Base-by-base conservation (phyloP, 2,888 invertebrate genomes). In the Euplexia lucipara region DNA sequence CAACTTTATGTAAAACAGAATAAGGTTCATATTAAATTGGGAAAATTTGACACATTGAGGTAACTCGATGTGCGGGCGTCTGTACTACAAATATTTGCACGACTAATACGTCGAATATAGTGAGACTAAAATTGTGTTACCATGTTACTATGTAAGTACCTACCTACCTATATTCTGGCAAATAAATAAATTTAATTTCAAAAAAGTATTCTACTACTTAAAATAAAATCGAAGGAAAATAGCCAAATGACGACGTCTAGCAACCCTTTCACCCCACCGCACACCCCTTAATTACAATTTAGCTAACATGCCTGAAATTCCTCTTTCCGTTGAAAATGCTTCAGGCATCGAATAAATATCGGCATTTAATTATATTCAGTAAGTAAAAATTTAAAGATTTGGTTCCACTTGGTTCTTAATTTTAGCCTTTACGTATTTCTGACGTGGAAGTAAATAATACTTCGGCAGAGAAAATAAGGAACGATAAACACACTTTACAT, bases 231-330 rank as follows among this genome's bases (percentile, higher is more conserved):
- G 5, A 70, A 60, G 32, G 53, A 47, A 70, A 59, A 58, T 26
- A 39, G 37, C 16, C 47, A 68, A 65, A 67, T 47, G 53, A 57
- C 44, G 78, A 34, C 45, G 63, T 53, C 37, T 51, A 26, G n/a
- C 63, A 59, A 60, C 78, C 74, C 73, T 61, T 77, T 34, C 39
- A 39, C 44, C 34, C 34, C 44, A 16, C n/a, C 59, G 44, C 60
- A 16, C 44, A 3, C 37, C 62, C 64, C 64, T 57, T 80, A 80
- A 78, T 78, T 78, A 80, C 78, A 80, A 73, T 78, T 77, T 70
- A 62, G 60, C 51, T 48, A 63, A 80, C 57, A 80, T 79, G 57
- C 78, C 78, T 49, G 57, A 74, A 73, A 80, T 78, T 73, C 78
- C 59, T 42, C 7, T 70, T 56, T 20, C 44, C 45, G 45, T 67